Base-by-base conservation (phyloP, 2,888 invertebrate genomes). In the Oscheius sp. region DNA sequence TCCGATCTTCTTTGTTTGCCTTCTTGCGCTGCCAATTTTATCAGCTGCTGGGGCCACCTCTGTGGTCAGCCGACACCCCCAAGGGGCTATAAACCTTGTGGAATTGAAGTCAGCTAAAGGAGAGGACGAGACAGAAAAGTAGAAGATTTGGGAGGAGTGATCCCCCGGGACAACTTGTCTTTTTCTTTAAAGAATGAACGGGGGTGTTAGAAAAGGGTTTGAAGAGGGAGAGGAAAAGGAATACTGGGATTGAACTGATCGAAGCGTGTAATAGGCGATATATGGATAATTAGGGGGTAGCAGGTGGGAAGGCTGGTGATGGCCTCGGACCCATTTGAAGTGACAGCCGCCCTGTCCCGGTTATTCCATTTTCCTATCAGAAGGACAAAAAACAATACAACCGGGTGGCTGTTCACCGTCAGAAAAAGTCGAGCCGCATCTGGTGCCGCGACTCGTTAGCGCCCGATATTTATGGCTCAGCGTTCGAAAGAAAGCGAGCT, bases 1-100 rank as follows among this genome's bases (percentile, higher is more conserved):
- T 69, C 43, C 69, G 69, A 69, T 69, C 69, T 56, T 41, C 53
- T 53, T 43, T 69, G 55, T 69, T 69, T 69, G 69, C 56, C 56
- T 35, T 69, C 69, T 53, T 53, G 49, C 64, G 46, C 64, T 49
- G 49, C 64, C 56, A 52, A 56, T 69, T 69, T 69, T 69, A 69
- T 69, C 69, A 69, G 69, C 69, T 69, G 69, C 41, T 41, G 45
- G n/a, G 18, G 21, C 59, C 41, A 29, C 49, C 64, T 12, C 64
- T 25, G 46, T 46, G 64, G 64, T 49, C 64, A 46, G n/a, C 43
- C 46, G 18, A 21, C 45, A 16, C 29, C 25, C 25, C 58, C 29
- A 25, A 18, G 49, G 13, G 49, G n/a, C 58, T 29, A 58, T 58
- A 58, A 58, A 58, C 45, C 43, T 29, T 21, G 55, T 16, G 13